Evolutionary conservation across 2,888 invertebrate species (phyloP), one percentile per base, ranked within the genome.

Genomic region (Lasioglossum zephyrum): DNA sequence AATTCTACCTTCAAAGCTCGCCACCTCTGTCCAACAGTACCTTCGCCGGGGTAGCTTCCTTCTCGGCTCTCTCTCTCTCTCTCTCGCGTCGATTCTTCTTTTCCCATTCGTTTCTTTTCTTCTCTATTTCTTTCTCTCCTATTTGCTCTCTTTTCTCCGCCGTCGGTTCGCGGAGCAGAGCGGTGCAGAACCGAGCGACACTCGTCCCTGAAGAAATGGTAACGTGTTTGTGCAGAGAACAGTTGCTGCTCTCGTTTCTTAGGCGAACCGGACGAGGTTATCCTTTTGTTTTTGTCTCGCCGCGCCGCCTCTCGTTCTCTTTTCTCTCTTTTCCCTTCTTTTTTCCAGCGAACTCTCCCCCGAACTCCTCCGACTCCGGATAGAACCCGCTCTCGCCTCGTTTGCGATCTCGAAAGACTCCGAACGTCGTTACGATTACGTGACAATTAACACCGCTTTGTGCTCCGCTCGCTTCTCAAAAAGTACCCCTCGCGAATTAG

Each of bases 1-100:
- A 86, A 79, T 86, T 85, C 78, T 31, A 79, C 79, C 81, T 79
- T 85, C 86, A 84, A 86, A 85, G 86, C 86, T 76, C 77, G 53
- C 72, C 73, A 79, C 73, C 73, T 78, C 47, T 47, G 22, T 77
- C 75, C 73, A 41, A 60, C 57, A 47, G 44, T 73, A 79, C 85
- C 47, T 63, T 63, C 63, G 31, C 31, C 63, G 31, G 31, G 63
- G 31, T 63, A 69, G 76, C 72, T 60, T 81, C 41, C 81, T 77
- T 41, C 63, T 63, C 66, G 39, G 26, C 39, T 73, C 73, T 82
- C 73, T 77, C 53, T 82, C 73, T 77, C 53, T 22, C n/a, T 57
- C n/a, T 53, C 53, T n/a, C 53, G 1, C 6, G 31, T 44, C 44
- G 41, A 36, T 60, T 49, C 77, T n/a, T 69, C 47, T 49, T 70